phyloP scores from a whole-genome alignment of 2,797 vertebrate species.

The Sus cebifrons region DNA sequence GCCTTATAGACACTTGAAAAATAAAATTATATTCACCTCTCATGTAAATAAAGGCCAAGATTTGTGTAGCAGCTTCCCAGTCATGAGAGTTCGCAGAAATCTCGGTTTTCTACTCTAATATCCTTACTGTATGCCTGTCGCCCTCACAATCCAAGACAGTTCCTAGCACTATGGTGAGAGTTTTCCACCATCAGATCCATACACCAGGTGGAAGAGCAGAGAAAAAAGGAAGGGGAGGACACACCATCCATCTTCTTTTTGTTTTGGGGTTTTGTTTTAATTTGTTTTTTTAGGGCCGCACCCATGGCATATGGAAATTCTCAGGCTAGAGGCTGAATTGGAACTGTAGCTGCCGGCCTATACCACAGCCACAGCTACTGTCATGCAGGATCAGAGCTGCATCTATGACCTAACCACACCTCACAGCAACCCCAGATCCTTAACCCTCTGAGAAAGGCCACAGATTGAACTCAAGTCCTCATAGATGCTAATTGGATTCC shows the following conservation, averaged over 20 bases:
- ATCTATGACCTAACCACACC: no score
- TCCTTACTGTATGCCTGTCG: not conserved
- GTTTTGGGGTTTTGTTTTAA: no score
- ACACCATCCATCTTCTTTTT: not conserved
- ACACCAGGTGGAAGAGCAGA: not conserved
- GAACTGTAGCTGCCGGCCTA: no score
- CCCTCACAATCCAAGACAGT: not conserved
- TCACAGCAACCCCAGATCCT: no score
- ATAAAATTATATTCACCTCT: not conserved
- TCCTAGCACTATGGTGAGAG: not conserved
- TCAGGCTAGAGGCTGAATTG: no score
- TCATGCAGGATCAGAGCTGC: no score
- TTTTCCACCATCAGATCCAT: not conserved
- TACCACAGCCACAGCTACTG: no score
- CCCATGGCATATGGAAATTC: no score
- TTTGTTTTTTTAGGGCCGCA: no score
- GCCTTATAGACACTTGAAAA: not conserved
- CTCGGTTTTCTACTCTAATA: not conserved
- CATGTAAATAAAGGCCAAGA: not conserved
- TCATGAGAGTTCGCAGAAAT: not conserved
- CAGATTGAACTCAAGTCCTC: no score
- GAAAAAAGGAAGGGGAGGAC: not conserved
- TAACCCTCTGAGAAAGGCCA: no score
- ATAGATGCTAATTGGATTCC: no score
- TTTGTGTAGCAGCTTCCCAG: not conserved